Base-by-base conservation (phyloP, 2,797 vertebrate genomes). In the Channa striata region DNA sequence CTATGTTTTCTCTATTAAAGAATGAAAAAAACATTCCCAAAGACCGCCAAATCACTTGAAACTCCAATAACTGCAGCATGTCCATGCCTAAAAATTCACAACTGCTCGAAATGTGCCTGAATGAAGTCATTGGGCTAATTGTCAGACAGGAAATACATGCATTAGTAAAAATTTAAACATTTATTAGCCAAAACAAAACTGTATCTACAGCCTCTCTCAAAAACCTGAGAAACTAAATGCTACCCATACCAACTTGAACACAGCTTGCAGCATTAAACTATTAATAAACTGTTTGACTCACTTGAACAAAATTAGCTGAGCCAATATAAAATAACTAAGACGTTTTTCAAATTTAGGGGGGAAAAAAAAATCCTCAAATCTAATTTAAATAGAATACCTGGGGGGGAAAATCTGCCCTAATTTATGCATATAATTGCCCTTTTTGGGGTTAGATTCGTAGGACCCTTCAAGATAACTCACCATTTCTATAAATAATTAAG, bases 1-100 rank as follows among this genome's bases (percentile, higher is more conserved):
- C 82, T 48, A 70, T 67, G 75, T 87, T 82, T 60, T 76, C 72
- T 3, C 44, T 77, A 87, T 86, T 83, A 84, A 73, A 77, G 58
- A 78, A 72, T 60, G 68, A 82, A 86, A 83, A 80, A 81, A 84
- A n/a, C 65, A 58, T 71, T 54, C 71, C 48, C 54, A 63, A 43
- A 78, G 44, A 77, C 51, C 25, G 77, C 77, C 69, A 86, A 82
- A 75, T 83, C 77, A 83, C 81, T 82, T 59, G 60, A 70, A 81
- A 44, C 66, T 44, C 59, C 57, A 53, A 50, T 33, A 49, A 73
- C 65, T 49, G 62, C 48, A 43, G 60, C 53, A 57, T 50, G 47
- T 46, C 44, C 17, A 10, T 25, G 59, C 34, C 42, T 46, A 50
- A 53, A 83, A 52, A 66, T 39, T 54, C 7, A 19, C 36, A 59